Percentiles rank a stretch among this genome's conserved stretches.
These are phyloP conservation scores for Trichogramma dendrolimi DNA, from an alignment of 2,888 invertebrate genomes.

Conservation along the genomic window DNA sequence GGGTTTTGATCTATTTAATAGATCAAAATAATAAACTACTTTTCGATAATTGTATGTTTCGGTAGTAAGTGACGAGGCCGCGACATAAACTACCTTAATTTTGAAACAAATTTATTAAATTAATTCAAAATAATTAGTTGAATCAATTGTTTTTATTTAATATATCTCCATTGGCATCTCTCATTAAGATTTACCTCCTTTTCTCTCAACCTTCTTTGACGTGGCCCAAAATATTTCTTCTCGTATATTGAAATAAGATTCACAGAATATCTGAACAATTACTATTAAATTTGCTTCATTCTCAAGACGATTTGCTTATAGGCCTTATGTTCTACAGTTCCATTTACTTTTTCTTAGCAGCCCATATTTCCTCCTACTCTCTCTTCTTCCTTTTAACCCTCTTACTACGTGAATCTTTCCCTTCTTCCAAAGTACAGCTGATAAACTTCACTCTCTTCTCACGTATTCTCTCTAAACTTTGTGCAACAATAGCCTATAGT, in stretches of 20 bases:
- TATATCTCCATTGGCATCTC: constrained; percentile 21
- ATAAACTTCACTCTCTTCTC: constrained; percentile 32
- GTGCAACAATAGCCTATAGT: constrained; percentile 27
- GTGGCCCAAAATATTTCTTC: constrained; percentile 3
- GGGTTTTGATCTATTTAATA: no score
- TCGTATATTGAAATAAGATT: constrained; percentile 11
- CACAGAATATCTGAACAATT: constrained; percentile 28
- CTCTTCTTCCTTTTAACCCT: not conserved
- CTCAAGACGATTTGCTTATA: constrained; percentile 2
- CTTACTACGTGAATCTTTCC: not conserved
- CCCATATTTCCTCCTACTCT: not conserved
- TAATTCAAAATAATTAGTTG: no score
- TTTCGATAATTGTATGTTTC: no score
- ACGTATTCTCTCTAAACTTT: constrained; percentile 28
- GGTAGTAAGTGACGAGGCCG: no score
- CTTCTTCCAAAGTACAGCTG: constrained; percentile 27
- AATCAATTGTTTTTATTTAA: no score
- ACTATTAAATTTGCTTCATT: constrained; percentile 23
- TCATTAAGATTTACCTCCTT: constrained; percentile 25
- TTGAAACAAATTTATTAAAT: no score
- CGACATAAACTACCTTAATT: no score
- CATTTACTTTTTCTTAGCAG: constrained; percentile 6
- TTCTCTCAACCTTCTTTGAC: constrained; percentile 1
- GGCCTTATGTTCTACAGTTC: constrained; percentile 17
- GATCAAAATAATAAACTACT: no score